Percentiles rank a stretch among this genome's conserved stretches.
These are phyloP conservation scores for Diuraphis noxia DNA, from an alignment of 1,140 invertebrate species.

Conservation along the genomic window DNA sequence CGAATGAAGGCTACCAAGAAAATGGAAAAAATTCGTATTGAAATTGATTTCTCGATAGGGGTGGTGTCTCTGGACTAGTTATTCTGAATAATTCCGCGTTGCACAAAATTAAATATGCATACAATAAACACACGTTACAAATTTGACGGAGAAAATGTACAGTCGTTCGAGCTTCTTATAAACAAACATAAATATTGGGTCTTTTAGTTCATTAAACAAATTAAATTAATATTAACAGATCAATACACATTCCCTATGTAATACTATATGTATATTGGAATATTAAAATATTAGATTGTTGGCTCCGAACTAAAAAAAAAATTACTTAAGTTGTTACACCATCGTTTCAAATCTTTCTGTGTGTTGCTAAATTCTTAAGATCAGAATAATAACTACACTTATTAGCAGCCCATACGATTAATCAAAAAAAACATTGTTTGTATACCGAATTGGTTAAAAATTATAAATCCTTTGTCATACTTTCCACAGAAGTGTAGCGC, in stretches of 20 bases:
- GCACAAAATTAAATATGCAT: background rate
- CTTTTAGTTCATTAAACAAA: background rate
- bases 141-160: background rate
- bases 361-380: background rate
- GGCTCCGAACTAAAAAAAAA: background rate
- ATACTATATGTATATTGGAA: too few species aligned
- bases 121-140: background rate
- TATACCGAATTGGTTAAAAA: background rate
- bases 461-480: background rate
- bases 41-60: too few species aligned
- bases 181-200: background rate
- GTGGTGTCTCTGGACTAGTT: too few species aligned
- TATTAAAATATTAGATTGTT: background rate
- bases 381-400: background rate
- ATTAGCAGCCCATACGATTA: background rate
- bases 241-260: background rate
- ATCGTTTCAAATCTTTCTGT: background rate
- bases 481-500: too few species aligned
- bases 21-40: too few species aligned
- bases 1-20: too few species aligned
- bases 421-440: background rate
- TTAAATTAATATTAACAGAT: background rate
- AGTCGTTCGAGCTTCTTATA: background rate
- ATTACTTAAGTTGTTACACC: background rate
- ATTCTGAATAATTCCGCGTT: too few species aligned